phyloP scores from a whole-genome alignment of 1,140 invertebrate genomes.

The Orussus abietinus region DNA sequence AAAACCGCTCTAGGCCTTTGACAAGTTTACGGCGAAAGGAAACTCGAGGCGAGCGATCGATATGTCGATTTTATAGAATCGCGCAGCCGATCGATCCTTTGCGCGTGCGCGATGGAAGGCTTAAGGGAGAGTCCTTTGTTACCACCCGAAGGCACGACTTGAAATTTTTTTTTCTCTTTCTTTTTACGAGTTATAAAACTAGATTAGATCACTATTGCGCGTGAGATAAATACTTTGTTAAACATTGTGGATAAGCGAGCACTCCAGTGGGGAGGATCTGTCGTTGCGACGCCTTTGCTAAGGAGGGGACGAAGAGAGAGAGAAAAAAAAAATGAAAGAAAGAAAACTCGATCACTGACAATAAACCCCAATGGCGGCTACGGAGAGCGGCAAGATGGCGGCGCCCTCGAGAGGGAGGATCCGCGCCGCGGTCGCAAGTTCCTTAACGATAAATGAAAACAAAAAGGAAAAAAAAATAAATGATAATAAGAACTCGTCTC shows the following conservation, averaged over 20 bases:
- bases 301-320: not conserved
- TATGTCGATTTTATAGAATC: too few species aligned
- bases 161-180: too few species aligned
- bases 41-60: too few species aligned
- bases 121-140: too few species aligned
- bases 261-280: not conserved
- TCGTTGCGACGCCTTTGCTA: too few species aligned
- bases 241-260: not conserved
- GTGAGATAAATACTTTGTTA: not conserved
- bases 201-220: too few species aligned
- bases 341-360: not conserved
- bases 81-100: too few species aligned
- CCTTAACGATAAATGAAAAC: too few species aligned
- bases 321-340: not conserved
- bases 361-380: not conserved
- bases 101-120: too few species aligned
- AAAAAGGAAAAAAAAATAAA: not conserved
- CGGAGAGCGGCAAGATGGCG: not conserved
- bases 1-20: too few species aligned
- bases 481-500: conserved; percentile 8
- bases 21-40: too few species aligned
- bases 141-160: not conserved
- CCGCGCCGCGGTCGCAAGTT: not conserved
- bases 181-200: too few species aligned
- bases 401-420: not conserved